Conservation (phyloP, 1,140 invertebrate species). For the Sitobion miscanthi region DNA sequence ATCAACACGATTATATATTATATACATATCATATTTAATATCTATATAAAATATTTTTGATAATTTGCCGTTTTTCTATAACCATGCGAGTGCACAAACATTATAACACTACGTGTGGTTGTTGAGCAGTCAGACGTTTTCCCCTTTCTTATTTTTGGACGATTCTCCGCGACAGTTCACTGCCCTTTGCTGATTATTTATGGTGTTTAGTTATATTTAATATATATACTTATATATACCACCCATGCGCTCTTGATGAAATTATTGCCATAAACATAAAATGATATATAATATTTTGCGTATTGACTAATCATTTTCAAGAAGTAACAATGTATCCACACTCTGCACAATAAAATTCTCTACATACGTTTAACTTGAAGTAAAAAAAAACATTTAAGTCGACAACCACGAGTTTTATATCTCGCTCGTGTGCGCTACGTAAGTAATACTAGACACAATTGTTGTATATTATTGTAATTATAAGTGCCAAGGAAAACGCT, state of each 20-base stretch:
- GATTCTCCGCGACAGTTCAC: conserved; percentile 21
- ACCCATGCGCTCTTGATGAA: neutral
- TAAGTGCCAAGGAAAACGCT: neutral
- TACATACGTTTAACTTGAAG: neutral
- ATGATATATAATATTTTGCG: neutral
- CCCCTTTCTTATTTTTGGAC: conserved; percentile 12
- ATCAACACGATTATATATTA: neutral
- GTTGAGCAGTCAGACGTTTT: neutral
- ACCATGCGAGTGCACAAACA: neutral
- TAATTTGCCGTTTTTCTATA: conserved; percentile 4
- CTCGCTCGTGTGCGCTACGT: neutral
- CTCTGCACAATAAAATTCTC: neutral
- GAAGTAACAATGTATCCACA: neutral
- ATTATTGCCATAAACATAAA: neutral
- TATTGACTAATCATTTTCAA: neutral
- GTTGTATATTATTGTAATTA: neutral
- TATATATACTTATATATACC: neutral
- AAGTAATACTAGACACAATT: neutral
- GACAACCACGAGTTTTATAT: neutral
- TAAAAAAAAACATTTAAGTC: neutral
- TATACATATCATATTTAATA: neutral
- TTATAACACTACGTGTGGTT: neutral
- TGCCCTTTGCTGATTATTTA: conserved; percentile 25
- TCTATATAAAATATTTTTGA: neutral
- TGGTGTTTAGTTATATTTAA: neutral